These are phyloP conservation scores for Hemiscyllium ocellatum DNA, from an alignment of 2,113 vertebrate genomes.

Conservation along the genomic window DNA sequence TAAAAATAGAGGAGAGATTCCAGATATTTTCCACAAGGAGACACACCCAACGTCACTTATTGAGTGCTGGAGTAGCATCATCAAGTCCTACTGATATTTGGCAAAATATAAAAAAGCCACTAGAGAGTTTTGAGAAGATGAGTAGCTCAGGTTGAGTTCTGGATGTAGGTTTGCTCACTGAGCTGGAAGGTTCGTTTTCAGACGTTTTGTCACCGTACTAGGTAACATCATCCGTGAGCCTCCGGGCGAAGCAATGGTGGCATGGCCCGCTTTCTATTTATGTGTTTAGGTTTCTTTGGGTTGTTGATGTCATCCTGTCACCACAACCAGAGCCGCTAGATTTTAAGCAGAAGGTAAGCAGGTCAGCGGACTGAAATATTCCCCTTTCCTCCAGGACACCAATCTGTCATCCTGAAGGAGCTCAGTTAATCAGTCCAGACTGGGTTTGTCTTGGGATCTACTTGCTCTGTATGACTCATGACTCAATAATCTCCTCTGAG, in stretches of 20 bases:
- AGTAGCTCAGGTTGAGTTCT: too few relatives aligned
- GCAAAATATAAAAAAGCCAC: neutral
- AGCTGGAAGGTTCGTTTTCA: too few relatives aligned
- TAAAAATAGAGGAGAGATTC: neutral
- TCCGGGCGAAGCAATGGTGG: too few relatives aligned
- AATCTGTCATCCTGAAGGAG: neutral
- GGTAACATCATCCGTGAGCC: too few relatives aligned
- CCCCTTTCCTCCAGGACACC: neutral
- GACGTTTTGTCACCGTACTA: too few relatives aligned
- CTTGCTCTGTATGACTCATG: neutral
- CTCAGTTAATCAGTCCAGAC: neutral
- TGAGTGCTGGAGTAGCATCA: neutral
- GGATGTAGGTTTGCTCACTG: too few relatives aligned
- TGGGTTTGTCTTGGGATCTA: neutral
- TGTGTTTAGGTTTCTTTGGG: too few relatives aligned
- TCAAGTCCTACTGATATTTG: neutral
- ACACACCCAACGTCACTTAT: neutral
- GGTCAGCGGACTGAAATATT: neutral
- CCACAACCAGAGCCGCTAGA: neutral
- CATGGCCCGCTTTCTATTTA: too few relatives aligned
- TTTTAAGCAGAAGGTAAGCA: neutral
- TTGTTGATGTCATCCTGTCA: too few relatives aligned
- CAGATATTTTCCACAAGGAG: neutral
- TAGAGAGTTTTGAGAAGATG: too few relatives aligned
- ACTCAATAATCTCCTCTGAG: neutral